Evolutionary conservation across 2,888 invertebrate species (phyloP), one percentile per base, ranked within the genome.

Genomic region (Dicyrtoma fusca): DNA sequence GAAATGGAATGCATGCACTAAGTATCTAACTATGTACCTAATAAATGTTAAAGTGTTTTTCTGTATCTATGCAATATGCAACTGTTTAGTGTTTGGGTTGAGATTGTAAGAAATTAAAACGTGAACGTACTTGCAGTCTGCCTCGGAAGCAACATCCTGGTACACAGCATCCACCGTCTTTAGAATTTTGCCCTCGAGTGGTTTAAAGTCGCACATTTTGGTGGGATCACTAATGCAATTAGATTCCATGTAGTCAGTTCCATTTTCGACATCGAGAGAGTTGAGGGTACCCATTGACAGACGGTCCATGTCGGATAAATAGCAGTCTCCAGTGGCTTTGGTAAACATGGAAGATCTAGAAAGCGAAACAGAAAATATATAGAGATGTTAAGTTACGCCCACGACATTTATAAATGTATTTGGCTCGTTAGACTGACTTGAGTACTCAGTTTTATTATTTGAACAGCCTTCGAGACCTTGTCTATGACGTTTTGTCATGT

Each of bases 181-280:
- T 78, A 95, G 85, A 81, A 95, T 95, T 82, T 92, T 90, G 14
- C 94, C 94, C 53, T 82, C 81, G 68, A 84, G 76, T 62, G 82
- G 93, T 85, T 94, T 94, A 86, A 95, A 96, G 85, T 95, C 95
- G 85, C 95, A 95, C 76, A 95, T 86, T 84, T 94, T 94, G 63
- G 92, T 92, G n/a, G 95, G 94, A 82, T 95, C 95, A 82, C 94
- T 94, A 45, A 94, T 93, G 84, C 94, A 95, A 84, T 94, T 93
- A 85, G 94, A 95, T 84, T 95, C 94, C 85, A 95, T 87, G 85
- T 94, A 95, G 83, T 95, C 94, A 82, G 88, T 80, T 68, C 80
- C 81, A 76, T 80, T 80, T 83, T 89, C 89, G 78, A 88, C 88
- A 74, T 87, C 85, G 83, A 90, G 89, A 84, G 94, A 92, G 79